A percentile compares a stretch with the other conserved stretches of the same genome.
Evolutionary conservation across 2,888 invertebrate species (phyloP).

Genomic region (Agelastica alni): DNA sequence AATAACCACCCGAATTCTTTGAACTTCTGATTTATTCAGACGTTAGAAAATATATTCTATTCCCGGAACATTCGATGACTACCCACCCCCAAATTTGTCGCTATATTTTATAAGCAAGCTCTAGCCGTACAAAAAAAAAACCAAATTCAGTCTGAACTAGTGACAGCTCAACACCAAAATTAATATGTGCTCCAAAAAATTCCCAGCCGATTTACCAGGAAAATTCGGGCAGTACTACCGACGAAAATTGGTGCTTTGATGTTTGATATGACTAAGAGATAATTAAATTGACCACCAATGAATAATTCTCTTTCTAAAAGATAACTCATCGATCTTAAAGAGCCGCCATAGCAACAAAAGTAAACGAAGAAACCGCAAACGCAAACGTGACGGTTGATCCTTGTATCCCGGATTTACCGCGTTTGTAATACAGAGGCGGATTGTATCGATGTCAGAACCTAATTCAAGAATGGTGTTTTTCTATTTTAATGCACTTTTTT

Average conservation of each 20-base stretch:
- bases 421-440: neutral
- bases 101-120: neutral
- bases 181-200: conserved; percentile 4
- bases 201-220: conserved; percentile 4
- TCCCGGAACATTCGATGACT: neutral
- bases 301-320: conserved; percentile 2
- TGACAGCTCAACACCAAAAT: conserved; percentile 8
- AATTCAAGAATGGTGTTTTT: too few species aligned
- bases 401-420: conserved; percentile 4
- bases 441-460: too few species aligned
- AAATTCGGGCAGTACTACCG: neutral
- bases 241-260: conserved; percentile 2
- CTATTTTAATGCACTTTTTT: too few species aligned
- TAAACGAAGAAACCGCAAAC: conserved; percentile 6
- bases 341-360: neutral
- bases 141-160: conserved; percentile 1
- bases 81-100: neutral
- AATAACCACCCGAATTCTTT: too few species aligned
- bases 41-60: too few species aligned
- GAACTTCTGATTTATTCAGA: too few species aligned
- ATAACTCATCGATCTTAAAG: neutral
- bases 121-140: neutral
- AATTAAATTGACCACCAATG: conserved; percentile 10
- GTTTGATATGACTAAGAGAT: conserved; percentile 6
- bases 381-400: conserved; percentile 4